These are phyloP conservation scores for Capromys pilorides DNA, from an alignment of 2,797 vertebrate genomes.

Conservation along the genomic window DNA sequence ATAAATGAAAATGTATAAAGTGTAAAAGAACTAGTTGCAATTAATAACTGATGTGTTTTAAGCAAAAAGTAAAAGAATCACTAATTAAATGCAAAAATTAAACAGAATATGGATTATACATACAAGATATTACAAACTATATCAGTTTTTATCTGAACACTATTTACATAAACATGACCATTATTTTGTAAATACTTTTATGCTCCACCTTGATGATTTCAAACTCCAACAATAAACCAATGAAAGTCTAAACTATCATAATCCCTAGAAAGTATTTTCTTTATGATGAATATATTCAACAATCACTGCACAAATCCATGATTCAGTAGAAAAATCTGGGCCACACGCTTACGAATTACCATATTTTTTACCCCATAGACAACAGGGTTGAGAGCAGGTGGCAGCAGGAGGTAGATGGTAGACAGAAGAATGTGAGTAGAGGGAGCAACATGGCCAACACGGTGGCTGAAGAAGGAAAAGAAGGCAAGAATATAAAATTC, in stretches of 20 bases:
- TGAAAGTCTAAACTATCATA: not conserved
- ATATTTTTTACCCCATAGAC: slow-evolving; percentile 73
- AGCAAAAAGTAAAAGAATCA: not conserved
- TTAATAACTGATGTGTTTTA: not conserved
- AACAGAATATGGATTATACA: not conserved
- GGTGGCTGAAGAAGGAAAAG: slow-evolving; percentile 71
- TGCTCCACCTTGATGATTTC: not conserved
- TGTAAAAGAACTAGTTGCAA: not conserved
- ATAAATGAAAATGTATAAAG: not conserved
- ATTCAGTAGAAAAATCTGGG: slow-evolving; percentile 45
- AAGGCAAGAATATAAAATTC: slow-evolving; percentile 44
- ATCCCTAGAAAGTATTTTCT: not conserved
- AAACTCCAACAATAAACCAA: not conserved
- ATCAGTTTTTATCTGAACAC: not conserved
- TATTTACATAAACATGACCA: not conserved
- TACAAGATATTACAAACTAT: not conserved
- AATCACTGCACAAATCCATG: not conserved
- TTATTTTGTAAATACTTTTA: not conserved
- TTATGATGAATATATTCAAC: not conserved
- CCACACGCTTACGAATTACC: not conserved
- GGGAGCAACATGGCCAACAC: not conserved
- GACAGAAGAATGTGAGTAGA: slow-evolving; percentile 68
- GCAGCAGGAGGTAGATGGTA: slow-evolving; percentile 64
- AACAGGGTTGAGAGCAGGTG: slow-evolving; percentile 66
- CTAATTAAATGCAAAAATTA: not conserved